Conservation (phyloP, 2,888 invertebrate species). For the Pimpla rufipes region DNA sequence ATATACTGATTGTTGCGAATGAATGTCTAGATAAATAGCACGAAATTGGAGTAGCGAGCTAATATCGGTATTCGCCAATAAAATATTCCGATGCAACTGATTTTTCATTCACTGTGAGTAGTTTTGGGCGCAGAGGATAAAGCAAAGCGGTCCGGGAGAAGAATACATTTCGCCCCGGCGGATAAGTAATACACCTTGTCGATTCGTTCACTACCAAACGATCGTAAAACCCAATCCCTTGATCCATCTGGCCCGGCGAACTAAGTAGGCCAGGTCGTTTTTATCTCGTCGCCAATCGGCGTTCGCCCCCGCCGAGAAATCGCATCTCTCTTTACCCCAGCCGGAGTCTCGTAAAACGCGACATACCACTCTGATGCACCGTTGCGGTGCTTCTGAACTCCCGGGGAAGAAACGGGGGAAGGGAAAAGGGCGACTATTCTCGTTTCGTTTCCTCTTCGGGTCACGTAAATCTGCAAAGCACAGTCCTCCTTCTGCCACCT, state of each 20-base stretch:
- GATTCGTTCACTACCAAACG: conserved; percentile 27
- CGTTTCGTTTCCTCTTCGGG: conserved; percentile 42
- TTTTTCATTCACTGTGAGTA: background rate
- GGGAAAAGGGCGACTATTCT: conserved; percentile 33
- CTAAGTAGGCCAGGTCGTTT: conserved; percentile 28
- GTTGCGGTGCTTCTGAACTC: conserved; percentile 21
- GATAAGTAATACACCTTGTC: conserved; percentile 15
- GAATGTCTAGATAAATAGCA: background rate
- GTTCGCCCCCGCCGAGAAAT: conserved; percentile 29
- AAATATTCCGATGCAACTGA: no score
- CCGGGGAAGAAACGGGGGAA: background rate
- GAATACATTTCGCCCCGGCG: background rate
- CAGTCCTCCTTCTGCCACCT: conserved; percentile 32
- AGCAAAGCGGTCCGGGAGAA: background rate
- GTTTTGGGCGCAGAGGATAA: background rate
- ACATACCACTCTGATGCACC: conserved; percentile 30
- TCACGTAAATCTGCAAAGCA: conserved; percentile 36
- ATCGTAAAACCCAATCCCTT: conserved; percentile 47
- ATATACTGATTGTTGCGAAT: no score
- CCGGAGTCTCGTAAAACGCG: conserved; percentile 49
- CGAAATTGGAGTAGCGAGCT: background rate
- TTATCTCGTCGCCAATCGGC: conserved; percentile 4
- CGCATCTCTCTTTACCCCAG: conserved; percentile 27
- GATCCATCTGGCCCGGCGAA: background rate
- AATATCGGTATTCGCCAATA: background rate